phyloP scores from a whole-genome alignment of 2,113 vertebrate genomes.

The Atrichornis clamosus region DNA sequence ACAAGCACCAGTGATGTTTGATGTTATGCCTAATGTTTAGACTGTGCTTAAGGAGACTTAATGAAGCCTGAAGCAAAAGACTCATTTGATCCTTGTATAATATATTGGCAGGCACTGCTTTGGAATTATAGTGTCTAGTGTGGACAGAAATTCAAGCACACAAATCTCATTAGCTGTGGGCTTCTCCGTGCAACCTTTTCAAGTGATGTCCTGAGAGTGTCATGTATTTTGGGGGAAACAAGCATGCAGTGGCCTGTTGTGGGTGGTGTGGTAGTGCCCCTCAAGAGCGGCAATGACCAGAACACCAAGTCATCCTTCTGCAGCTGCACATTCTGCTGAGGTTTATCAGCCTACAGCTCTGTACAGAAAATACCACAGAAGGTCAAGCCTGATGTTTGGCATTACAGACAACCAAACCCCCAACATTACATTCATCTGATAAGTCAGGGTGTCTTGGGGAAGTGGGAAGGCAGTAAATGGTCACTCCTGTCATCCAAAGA shows the following conservation, averaged over 20 bases:
- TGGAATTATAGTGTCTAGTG: not conserved
- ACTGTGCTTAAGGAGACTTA: conserved; percentile 1
- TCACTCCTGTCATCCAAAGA: not conserved
- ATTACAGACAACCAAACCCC: not conserved
- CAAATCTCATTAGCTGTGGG: not conserved
- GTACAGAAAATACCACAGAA: not conserved
- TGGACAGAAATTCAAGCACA: not conserved
- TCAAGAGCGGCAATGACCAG: not conserved
- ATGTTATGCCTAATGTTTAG: conserved; percentile 33
- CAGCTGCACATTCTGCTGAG: conserved; percentile 17
- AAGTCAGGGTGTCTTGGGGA: not conserved
- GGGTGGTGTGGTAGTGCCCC: not conserved
- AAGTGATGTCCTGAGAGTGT: not conserved
- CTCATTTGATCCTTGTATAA: not conserved
- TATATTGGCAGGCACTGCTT: not conserved
- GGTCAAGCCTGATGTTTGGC: not conserved
- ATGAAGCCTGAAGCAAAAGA: not conserved
- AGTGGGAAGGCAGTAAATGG: not conserved
- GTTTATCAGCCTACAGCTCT: conserved; percentile 2
- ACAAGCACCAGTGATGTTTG: not conserved
- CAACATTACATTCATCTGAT: not conserved
- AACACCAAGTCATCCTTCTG: not conserved
- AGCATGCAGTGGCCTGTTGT: not conserved
- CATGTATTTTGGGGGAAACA: not conserved
- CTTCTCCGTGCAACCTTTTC: not conserved